These are phyloP conservation scores for Hippocampus barbouri DNA, from an alignment of 2,113 vertebrate species.

Conservation along the genomic window DNA sequence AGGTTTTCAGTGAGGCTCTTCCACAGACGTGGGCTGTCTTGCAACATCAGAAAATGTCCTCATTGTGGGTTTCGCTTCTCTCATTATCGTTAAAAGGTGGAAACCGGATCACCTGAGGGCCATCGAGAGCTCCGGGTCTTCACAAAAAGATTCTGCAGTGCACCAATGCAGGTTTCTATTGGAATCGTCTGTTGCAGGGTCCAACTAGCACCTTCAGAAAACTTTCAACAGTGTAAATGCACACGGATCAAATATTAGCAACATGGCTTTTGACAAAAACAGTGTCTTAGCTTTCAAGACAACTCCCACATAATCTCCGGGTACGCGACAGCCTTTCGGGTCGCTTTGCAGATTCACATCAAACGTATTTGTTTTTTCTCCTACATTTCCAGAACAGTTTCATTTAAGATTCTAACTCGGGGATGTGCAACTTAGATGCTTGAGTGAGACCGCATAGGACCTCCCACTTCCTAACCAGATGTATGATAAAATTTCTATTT, in stretches of 20 bases:
- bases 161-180: not conserved
- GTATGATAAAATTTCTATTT: too few species aligned
- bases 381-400: not conserved
- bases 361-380: too few species aligned
- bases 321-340: too few species aligned
- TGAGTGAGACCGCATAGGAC: too few species aligned
- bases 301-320: too few species aligned
- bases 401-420: not conserved
- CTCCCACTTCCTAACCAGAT: too few species aligned
- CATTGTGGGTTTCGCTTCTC: not conserved
- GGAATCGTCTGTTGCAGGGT: not conserved
- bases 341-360: too few species aligned
- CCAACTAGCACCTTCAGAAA: not conserved
- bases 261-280: not conserved
- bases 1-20: not conserved
- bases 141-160: not conserved
- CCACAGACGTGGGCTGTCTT: not conserved
- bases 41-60: not conserved
- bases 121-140: not conserved
- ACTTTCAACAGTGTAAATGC: not conserved
- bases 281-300: too few species aligned
- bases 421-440: too few species aligned
- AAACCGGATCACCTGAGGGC: not conserved
- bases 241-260: not conserved
- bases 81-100: not conserved